phyloP scores from a whole-genome alignment of 2,888 invertebrate genomes.

The Machimus rusticus region DNA sequence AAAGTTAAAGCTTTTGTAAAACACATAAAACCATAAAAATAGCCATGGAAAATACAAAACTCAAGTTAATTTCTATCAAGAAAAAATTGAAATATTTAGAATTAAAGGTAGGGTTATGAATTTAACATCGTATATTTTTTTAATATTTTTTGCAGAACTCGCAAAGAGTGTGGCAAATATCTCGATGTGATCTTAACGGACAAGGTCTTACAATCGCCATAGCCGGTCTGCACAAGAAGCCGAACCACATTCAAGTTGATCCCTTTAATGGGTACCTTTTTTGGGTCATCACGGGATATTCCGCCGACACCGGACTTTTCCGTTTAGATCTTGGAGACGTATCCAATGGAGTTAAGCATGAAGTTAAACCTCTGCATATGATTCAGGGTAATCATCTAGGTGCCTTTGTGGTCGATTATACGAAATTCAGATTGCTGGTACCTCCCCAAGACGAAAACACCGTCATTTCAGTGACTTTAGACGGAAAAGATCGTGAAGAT shows the following conservation, averaged over 20 bases:
- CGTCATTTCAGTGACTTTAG: conserved; percentile 80
- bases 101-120: too few species aligned
- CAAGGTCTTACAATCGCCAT: conserved; percentile 73
- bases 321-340: conserved; percentile 79
- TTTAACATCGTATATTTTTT: too few species aligned
- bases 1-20: too few species aligned
- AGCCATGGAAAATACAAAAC: too few species aligned
- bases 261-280: conserved; percentile 92
- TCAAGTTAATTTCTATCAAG: too few species aligned
- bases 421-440: conserved; percentile 80
- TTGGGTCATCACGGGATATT: conserved; percentile 71
- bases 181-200: conserved; percentile 78
- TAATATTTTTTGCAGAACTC: conserved; percentile 33
- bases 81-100: too few species aligned
- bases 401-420: conserved; percentile 83
- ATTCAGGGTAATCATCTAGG: conserved; percentile 74
- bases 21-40: too few species aligned
- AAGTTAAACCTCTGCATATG: conserved; percentile 72
- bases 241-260: conserved; percentile 87
- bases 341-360: conserved; percentile 76
- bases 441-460: conserved; percentile 79
- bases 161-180: conserved; percentile 72
- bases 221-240: conserved; percentile 73
- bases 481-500: conserved; percentile 78
- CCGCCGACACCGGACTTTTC: conserved; percentile 71